Evolutionary conservation across 2,888 invertebrate genomes (phyloP), one percentile per base, ranked within the genome.

Genomic region (Adelphocoris suturalis): DNA sequence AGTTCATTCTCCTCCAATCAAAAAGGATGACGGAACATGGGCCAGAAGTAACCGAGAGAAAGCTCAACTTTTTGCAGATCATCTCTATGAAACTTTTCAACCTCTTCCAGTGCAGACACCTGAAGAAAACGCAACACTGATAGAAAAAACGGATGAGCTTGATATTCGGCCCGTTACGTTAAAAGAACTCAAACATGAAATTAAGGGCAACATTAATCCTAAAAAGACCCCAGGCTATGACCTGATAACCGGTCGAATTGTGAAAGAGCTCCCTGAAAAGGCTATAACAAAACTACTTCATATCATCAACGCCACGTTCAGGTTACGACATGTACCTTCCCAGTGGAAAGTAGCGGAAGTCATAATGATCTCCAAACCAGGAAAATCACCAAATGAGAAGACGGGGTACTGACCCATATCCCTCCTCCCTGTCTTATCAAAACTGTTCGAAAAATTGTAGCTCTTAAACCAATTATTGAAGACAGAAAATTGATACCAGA

Each of bases 351-450:
- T 81, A 11, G 81, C 48, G 46, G 81, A 48, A n/a, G 81, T 81
- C 46, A 81, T 81, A n/a, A n/a, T 81, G 81, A 81, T 81, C n/a
- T 47, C 81, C 81, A 81, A 81, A 47, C 81, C 76, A 81, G 46
- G 47, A n/a, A 81, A 81, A 47, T 81, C 81, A 3, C 81, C 12
- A 48, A 81, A 81, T n/a, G 81, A 47, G 48, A 81, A 48, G 48
- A 46, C 16, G 16, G 5, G 48, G 16, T 27, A 76, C 46, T 47
- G 81, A 16, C 47, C 81, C 1, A 81, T 81, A 81, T 76, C 27
- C 76, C 76, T 76, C 27, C 12, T 76, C 76, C 37, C 76, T 37
- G 27, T 13, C 16, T 27, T 76, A 27, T 76, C 27, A 16, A 76
- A 27, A 76, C 76, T 76, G 13, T 76, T 76, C 27, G 16, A 76